Base-by-base conservation (phyloP, 2,113 vertebrate species). In the Raja brachyura region DNA sequence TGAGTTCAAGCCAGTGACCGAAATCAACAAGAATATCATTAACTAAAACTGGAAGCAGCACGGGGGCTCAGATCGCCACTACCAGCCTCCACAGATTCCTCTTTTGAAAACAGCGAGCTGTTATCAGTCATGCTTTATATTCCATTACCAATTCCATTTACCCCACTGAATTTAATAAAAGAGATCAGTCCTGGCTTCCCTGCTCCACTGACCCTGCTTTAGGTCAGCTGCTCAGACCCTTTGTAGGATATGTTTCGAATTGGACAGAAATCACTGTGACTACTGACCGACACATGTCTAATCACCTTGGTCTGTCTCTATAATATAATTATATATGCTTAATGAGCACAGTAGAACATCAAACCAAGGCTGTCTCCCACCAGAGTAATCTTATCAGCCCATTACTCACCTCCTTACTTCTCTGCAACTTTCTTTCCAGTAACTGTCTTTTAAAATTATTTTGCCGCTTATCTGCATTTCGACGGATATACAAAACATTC, bases 101-200 rank as follows among this genome's bases (percentile, higher is more conserved):
- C 70, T 61, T 31, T 86, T 86, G 59, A 86, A 13, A 59, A 86
- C 28, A n/a, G 6, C 61, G 56, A 61, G 31, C 59, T 10, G 31
- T 25, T 70, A 70, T 68, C 63, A 90, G 14, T 70, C n/a, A 68
- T 13, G n/a, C 31, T 68, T 48, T 90, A 63, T 48, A 70, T 90
- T 25, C 31, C n/a, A 70, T 90, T 90, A 70, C 31, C 68, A 70
- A 70, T 90, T 90, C 63, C 28, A 90, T 25, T 90, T 66, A 39
- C 61, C 31, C 9, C 13, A 0, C 20, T 86, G 20, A 61, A 31
- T 86, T 68, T 39, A 70, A 31, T 68, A 39, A 70, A 63, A 9
- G 61, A 66, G 31, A 68, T 39, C 86, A 39, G 61, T 22, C 86
- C 59, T 16, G n/a, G 5, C 31, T 18, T 88, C 28, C 33, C 13